A percentile compares a stretch with the other conserved stretches of the same genome.
These are phyloP conservation scores for Channa argus DNA, from an alignment of 2,113 vertebrate species.

Conservation along the genomic window DNA sequence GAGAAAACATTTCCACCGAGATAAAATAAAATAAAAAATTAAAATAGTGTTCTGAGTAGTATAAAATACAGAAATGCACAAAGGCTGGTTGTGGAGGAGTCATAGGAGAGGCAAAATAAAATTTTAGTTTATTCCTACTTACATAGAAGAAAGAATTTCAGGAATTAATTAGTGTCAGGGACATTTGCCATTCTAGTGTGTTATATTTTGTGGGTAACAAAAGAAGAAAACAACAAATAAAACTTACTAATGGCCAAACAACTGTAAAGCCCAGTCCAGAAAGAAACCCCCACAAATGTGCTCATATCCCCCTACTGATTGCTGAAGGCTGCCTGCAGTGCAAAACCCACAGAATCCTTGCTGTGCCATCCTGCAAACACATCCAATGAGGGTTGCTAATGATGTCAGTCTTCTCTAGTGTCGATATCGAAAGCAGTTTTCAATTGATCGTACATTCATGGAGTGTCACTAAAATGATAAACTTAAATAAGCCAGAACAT, in stretches of 20 bases:
- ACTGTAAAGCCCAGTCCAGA: neutral
- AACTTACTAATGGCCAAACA: constrained; percentile 24
- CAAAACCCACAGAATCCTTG: constrained; percentile 17
- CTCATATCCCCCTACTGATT: constrained; percentile 1
- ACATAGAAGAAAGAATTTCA: neutral
- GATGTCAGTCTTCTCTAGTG: constrained; percentile 1
- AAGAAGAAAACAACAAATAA: constrained; percentile 1
- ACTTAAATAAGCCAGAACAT: too few species aligned
- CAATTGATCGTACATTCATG: too few species aligned
- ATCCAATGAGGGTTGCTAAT: constrained; percentile 24
- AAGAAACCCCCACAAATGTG: constrained; percentile 21
- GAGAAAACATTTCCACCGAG: constrained; percentile 7
- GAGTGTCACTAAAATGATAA: too few species aligned
- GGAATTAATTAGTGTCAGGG: neutral
- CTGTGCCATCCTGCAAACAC: constrained; percentile 18
- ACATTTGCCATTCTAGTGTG: neutral
- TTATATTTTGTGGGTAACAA: neutral
- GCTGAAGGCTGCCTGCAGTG: neutral
- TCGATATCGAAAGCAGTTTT: neutral
- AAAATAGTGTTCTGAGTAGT: neutral
- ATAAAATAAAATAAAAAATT: neutral
- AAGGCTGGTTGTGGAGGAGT: neutral
- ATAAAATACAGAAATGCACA: neutral
- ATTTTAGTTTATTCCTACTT: neutral
- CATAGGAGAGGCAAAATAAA: neutral